Evolutionary conservation across 1,140 invertebrate genomes (phyloP), one percentile per base, ranked within the genome.

Genomic region (Pseudomyrmex gracilis): DNA sequence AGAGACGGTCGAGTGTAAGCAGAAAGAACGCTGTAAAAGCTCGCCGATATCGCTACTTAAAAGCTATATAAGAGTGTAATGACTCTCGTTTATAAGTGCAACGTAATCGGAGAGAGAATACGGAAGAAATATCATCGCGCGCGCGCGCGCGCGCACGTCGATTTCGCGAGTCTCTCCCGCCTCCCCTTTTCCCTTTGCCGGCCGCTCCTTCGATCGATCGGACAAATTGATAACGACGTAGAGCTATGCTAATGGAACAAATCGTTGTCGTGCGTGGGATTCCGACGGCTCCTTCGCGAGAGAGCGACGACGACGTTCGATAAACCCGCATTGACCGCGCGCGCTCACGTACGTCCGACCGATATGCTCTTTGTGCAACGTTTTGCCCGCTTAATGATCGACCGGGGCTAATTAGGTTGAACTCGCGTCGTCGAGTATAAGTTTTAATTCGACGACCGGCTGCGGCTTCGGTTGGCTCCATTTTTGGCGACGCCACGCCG

Each of bases 331-430:
- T 53, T 49, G 43, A 57, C 17, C 17, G 68, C 64, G 63, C 47
- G 64, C 76, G 34, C 58, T 78, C 76, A 70, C 34, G 76, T 15
- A 34, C 57, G 51, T 70, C n/a, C 10, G 7, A 34, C 43, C 4
- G 64, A 60, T 61, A 15, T 13, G 34, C 34, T 34, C 67, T 82
- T 85, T 51, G 51, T 82, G 74, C 61, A 80, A 85, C 51, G 15
- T 53, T 53, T 9, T 43, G 8, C 5, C 34, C 34, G n/a, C 70
- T 74, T 83, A 82, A 74, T 22, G 76, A 78, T 71, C 55, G 47
- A 5, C 34, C 20, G 77, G 22, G n/a, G 15, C 68, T 86, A 87
- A 86, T 87, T 83, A 82, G 53, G 17, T 49, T 71, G 66, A 86
- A 74, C 70, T 87, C 70, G 34, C 34, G 34, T 34, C 7, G 64